Base-by-base conservation (phyloP, 1,140 invertebrate species). In the Ganaspis sp. region DNA sequence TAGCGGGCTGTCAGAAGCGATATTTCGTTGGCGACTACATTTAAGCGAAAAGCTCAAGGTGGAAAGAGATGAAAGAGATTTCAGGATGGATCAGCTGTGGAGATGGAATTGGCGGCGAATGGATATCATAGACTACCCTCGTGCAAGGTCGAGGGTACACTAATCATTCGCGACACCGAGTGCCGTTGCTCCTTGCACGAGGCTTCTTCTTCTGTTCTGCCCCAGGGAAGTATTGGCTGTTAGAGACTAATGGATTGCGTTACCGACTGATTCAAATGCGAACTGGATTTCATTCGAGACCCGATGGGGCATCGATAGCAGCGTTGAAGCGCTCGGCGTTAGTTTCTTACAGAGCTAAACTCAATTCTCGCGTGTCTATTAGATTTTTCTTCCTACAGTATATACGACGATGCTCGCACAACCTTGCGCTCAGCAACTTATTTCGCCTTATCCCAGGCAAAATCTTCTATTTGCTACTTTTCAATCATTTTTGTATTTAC, bases 261-360 rank as follows among this genome's bases (percentile, higher is more conserved):
- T 89, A 91, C 87, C 74, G 85, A 84, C 84, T 91, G 87, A 91
- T 91, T 90, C 88, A 89, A 88, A 90, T 89, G 87, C 88, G 90
- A 91, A 89, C 87, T 87, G 86, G 88, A 90, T 91, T 91, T 90
- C 86, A 87, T 87, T 88, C 77, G 72, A 69, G 75, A 72, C 83
- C 83, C 80, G 85, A 85, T 84, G 80, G 81, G 83, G 84, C 74
- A 75, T 73, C 72, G 75, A 79, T 82, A 81, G 42, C 77, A 77
- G 72, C 75, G 77, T 77, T 72, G 72, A 73, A 74, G 75, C 73
- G 70, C 72, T 45, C 17, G 58, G 75, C 76, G 70, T 83, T 84
- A 86, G 85, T 88, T 89, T 88, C 86, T 89, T 88, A 84, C 72
- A 84, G 82, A 85, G 87, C 80, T 83, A 89, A 90, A 90, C 84